These are phyloP conservation scores for Drosophila koepferae DNA, from an alignment of 2,888 invertebrate species.

Conservation along the genomic window DNA sequence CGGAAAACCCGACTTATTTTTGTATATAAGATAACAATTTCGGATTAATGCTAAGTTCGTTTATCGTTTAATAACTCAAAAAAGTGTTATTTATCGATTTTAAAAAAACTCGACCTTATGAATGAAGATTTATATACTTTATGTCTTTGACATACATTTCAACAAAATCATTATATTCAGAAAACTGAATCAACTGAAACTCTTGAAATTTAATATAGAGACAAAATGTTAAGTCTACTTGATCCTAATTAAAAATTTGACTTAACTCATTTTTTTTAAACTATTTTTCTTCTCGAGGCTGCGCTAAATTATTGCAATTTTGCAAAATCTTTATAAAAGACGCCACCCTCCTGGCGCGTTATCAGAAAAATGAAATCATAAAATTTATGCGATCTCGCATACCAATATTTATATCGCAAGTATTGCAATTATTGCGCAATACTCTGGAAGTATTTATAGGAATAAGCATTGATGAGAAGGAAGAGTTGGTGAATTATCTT, in stretches of 20 bases:
- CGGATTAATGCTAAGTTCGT: too few relatives aligned
- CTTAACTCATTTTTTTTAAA: not conserved
- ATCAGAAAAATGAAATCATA: conserved; percentile 89
- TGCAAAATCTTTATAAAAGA: conserved; percentile 89
- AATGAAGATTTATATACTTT: too few relatives aligned
- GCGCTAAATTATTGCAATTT: conserved; percentile 87
- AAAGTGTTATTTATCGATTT: too few relatives aligned
- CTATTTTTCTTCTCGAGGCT: conserved; percentile 79
- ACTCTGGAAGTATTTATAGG: conserved; percentile 87
- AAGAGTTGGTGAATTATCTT: conserved; percentile 88
- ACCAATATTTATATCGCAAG: conserved; percentile 88
- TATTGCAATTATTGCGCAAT: conserved; percentile 87
- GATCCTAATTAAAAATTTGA: not conserved
- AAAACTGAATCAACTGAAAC: not conserved
- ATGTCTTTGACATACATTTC: too few relatives aligned
- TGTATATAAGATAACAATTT: too few relatives aligned
- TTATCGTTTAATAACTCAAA: too few relatives aligned
- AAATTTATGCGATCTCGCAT: conserved; percentile 88
- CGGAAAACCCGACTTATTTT: too few relatives aligned
- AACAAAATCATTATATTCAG: too few relatives aligned
- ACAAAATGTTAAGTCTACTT: too few relatives aligned
- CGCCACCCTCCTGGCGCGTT: conserved; percentile 87
- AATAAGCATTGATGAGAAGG: conserved; percentile 87
- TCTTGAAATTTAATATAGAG: not conserved
- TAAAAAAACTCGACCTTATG: too few relatives aligned